A percentile compares a stretch with the other conserved stretches of the same genome.
These are phyloP conservation scores for Leptopilina syphax DNA, from an alignment of 2,888 invertebrate species.

Conservation along the genomic window DNA sequence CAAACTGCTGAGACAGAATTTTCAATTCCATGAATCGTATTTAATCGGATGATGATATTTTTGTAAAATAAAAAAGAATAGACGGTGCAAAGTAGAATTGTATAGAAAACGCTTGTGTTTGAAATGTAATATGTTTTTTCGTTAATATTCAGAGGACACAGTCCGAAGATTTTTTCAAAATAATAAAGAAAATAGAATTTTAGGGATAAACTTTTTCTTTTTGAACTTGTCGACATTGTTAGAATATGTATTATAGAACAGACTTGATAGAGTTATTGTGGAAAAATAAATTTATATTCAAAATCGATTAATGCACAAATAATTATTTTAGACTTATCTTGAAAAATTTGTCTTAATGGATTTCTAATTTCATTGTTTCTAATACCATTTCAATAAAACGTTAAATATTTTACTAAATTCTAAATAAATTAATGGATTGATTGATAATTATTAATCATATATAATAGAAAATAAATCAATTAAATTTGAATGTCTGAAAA, in stretches of 20 bases:
- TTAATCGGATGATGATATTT: background rate
- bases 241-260: background rate
- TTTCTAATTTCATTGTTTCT: background rate
- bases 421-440: no score
- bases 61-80: background rate
- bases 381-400: background rate
- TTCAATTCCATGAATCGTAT: background rate
- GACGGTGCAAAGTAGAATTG: background rate
- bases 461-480: background rate
- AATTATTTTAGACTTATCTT: background rate
- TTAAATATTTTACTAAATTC: no score
- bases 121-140: background rate
- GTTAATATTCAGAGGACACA: background rate
- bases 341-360: background rate
- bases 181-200: background rate
- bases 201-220: background rate
- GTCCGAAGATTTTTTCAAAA: background rate
- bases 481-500: no score
- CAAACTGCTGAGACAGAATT: background rate
- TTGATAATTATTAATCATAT: no score
- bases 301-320: background rate
- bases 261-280: background rate
- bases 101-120: background rate
- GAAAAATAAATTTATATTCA: background rate
- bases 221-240: background rate